These are phyloP conservation scores for Corythaeola cristata DNA, from an alignment of 2,113 vertebrate genomes.

Conservation along the genomic window DNA sequence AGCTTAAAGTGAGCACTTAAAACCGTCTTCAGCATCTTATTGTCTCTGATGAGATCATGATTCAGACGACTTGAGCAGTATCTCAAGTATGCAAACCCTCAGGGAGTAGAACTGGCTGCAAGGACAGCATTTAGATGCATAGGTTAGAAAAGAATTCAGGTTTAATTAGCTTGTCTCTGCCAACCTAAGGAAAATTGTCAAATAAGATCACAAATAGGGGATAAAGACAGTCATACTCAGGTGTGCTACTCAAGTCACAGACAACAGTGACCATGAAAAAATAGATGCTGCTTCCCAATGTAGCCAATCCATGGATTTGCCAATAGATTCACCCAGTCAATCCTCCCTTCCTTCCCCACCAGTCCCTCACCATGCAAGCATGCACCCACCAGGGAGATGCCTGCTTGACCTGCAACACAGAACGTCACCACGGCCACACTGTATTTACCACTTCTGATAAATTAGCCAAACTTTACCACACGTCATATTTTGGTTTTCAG, in stretches of 20 bases:
- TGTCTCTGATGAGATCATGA: conserved; percentile 18
- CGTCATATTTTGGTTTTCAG: not conserved
- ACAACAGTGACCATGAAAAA: not conserved
- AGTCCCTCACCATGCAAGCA: not conserved
- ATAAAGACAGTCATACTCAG: not conserved
- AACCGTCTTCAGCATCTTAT: not conserved
- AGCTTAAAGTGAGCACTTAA: not conserved
- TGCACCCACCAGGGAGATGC: not conserved
- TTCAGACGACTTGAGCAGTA: not conserved
- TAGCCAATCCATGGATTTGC: not conserved
- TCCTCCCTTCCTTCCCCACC: not conserved
- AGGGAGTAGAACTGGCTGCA: not conserved
- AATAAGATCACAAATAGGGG: not conserved
- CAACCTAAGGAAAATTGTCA: not conserved
- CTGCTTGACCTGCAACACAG: not conserved
- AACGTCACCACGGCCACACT: accelerated
- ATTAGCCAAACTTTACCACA: not conserved
- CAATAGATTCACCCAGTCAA: not conserved
- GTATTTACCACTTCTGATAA: not conserved
- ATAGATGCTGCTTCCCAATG: not conserved
- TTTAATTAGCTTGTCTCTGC: not conserved
- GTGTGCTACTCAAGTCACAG: not conserved
- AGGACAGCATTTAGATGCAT: not conserved
- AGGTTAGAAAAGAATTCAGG: not conserved
- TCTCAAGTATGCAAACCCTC: not conserved